Conservation (phyloP, 2,113 vertebrate genomes). For the Nerophis ophidion region DNA sequence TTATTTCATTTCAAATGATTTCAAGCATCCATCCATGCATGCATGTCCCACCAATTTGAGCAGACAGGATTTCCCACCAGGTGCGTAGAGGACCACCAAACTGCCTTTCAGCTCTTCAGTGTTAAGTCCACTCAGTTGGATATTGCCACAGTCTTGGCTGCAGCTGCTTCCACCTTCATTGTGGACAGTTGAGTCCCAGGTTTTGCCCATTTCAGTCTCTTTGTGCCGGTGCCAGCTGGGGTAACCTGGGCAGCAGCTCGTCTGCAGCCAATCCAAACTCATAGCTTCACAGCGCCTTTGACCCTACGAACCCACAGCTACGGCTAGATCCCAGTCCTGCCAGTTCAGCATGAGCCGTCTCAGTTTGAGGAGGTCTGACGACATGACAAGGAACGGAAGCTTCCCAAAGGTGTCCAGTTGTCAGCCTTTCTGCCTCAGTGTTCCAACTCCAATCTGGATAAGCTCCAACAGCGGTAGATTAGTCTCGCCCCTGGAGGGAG, state of each 20-base stretch:
- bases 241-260: slow-evolving; percentile 28
- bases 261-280: slow-evolving; percentile 33
- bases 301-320: slow-evolving; percentile 1
- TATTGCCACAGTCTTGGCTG: slow-evolving; percentile 3
- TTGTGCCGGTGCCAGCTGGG: slow-evolving; percentile 17
- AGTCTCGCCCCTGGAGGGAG: slow-evolving; percentile 24
- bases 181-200: slow-evolving; percentile 3
- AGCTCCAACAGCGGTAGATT: slow-evolving; percentile 34
- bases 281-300: slow-evolving; percentile 13
- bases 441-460: slow-evolving; percentile 41
- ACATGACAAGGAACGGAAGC: not conserved
- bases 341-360: slow-evolving; percentile 9
- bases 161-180: not conserved
- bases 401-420: slow-evolving; percentile 4
- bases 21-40: slow-evolving; percentile 5
- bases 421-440: slow-evolving; percentile 18
- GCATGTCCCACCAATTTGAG: slow-evolving; percentile 40
- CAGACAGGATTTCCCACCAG: slow-evolving; percentile 45
- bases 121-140: slow-evolving; percentile 33
- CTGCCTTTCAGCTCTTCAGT: slow-evolving; percentile 30
- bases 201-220: not conserved
- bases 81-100: slow-evolving; percentile 40
- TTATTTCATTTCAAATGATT: not conserved
- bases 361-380: not conserved
- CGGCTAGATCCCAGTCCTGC: slow-evolving; percentile 5